Conservation (phyloP, 2,113 vertebrate species). For the Paracanthobrama guichenoti region DNA sequence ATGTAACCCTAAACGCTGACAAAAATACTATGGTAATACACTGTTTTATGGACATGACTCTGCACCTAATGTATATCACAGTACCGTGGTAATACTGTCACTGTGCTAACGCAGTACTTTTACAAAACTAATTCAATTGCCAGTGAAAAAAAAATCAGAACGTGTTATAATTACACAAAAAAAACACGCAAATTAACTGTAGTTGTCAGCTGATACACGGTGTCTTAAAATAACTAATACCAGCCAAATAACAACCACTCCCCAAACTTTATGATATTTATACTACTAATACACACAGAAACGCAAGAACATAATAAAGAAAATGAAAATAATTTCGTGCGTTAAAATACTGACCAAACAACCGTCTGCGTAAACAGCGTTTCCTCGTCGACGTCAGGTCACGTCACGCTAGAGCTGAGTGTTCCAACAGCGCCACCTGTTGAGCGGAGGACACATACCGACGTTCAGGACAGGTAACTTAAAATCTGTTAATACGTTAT, state of each 20-base stretch:
- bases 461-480: background rate
- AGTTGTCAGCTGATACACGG: background rate
- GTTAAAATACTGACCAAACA: background rate
- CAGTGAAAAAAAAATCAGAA: background rate
- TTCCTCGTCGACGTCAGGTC: background rate
- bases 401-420: background rate
- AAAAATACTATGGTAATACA: background rate
- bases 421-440: background rate
- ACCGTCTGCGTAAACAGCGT: conserved; percentile 1
- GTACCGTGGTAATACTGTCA: background rate
- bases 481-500: background rate
- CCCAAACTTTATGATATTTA: background rate
- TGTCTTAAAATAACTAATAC: background rate
- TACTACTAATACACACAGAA: background rate
- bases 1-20: background rate
- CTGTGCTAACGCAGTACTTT: background rate
- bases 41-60: background rate
- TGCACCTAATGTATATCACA: background rate
- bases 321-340: background rate
- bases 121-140: background rate
- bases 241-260: background rate
- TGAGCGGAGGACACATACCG: background rate
- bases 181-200: background rate
- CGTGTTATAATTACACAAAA: background rate
- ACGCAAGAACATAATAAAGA: background rate